Percentiles rank a stretch among this genome's conserved stretches.
Conservation (phyloP, 2,888 invertebrate species). For the Heliothis peltigera region DNA sequence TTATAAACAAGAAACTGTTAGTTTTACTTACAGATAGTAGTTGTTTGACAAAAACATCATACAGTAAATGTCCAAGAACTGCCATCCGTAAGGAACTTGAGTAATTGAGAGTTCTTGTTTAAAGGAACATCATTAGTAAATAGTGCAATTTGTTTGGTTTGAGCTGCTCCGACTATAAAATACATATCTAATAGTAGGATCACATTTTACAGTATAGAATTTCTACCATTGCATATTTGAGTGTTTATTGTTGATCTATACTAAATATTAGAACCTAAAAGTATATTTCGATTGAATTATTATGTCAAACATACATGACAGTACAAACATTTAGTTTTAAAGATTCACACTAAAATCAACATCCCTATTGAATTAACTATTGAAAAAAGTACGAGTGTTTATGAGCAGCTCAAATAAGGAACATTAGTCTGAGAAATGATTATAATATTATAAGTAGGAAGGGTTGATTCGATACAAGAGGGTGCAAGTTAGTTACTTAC, state of each 20-base stretch:
- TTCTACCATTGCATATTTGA: neutral
- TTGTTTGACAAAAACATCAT: no score
- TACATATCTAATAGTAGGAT: conserved; percentile 24
- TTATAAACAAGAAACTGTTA: no score
- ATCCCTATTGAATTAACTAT: neutral
- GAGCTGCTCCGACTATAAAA: conserved; percentile 39
- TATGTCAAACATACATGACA: no score
- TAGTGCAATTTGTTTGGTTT: conserved; percentile 34
- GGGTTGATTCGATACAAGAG: conserved; percentile 36
- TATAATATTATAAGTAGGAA: conserved; percentile 20
- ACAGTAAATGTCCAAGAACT: no score
- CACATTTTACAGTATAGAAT: neutral
- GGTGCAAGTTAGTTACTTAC: neutral
- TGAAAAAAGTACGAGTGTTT: conserved; percentile 4
- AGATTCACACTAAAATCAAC: neutral
- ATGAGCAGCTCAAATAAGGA: conserved; percentile 47
- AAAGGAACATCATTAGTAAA: conserved; percentile 2
- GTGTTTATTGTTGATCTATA: neutral
- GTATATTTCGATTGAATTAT: no score
- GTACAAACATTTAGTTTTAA: no score
- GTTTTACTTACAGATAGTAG: no score
- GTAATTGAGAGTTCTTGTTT: no score
- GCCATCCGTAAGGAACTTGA: no score
- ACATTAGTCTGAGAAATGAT: conserved; percentile 17
- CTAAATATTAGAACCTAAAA: no score